These are phyloP conservation scores for Danionella dracula DNA, from an alignment of 2,797 vertebrate genomes.

Conservation along the genomic window DNA sequence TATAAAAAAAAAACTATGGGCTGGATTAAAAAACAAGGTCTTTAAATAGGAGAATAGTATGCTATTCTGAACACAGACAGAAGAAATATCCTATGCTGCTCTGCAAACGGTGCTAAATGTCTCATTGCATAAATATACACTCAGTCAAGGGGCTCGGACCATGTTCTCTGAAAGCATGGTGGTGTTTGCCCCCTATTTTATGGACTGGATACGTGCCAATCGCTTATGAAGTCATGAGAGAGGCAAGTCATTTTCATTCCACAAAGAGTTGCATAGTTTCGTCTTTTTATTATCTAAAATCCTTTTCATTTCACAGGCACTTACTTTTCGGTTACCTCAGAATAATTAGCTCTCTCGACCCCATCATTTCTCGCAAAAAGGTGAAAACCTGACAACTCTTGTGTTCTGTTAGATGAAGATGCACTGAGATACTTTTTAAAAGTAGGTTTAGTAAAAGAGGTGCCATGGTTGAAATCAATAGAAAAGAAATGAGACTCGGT, in stretches of 20 bases:
- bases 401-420: conserved; percentile 47
- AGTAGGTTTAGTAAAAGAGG: conserved; percentile 67
- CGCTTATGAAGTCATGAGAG: conserved; percentile 51
- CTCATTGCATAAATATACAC: conserved; percentile 66
- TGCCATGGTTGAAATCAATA: conserved; percentile 66
- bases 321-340: conserved; percentile 10
- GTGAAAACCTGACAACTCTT: conserved; percentile 54
- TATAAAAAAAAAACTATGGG: too few relatives aligned
- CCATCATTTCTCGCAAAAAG: conserved; percentile 50
- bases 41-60: background rate
- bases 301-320: conserved; percentile 18
- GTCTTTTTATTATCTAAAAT: conserved; percentile 32
- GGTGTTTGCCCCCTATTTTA: conserved; percentile 75
- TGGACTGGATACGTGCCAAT: conserved; percentile 54
- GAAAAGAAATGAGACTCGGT: conserved; percentile 73
- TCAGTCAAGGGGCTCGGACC: conserved; percentile 64
- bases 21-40: too few relatives aligned
- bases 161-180: conserved; percentile 69
- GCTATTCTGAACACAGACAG: background rate
- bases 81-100: background rate
- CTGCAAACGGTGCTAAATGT: conserved; percentile 44
- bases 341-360: background rate
- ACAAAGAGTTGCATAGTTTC: conserved; percentile 54
- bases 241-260: conserved; percentile 57
- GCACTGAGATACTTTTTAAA: conserved; percentile 44